Evolutionary conservation across 1,140 invertebrate genomes (phyloP), one percentile per base, ranked within the genome.

Genomic region (Diachasma alloeum): DNA sequence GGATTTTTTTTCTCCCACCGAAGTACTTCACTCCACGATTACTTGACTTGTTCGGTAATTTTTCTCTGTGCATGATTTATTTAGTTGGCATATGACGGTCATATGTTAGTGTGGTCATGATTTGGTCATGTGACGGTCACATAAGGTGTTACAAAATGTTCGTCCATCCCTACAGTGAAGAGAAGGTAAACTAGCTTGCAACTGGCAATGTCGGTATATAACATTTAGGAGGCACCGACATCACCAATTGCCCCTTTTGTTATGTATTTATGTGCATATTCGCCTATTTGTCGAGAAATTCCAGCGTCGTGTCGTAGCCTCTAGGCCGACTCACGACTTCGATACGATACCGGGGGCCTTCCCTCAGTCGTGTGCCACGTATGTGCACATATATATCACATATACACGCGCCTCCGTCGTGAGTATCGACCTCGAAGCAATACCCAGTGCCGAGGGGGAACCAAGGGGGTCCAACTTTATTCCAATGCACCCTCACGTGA

Each of bases 211-310:
- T 15, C 59, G 15, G 59, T 63, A 63, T 31, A 56, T 56, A 56
- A 56, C n/a, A 15, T 19, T 22, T 19, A 22, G 48, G 19, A 56
- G n/a, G 48, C 48, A 56, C n/a, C 1, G 48, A 56, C 67, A 53
- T 44, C 37, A 44, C 63, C 42, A 10, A 26, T 31, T 68, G 74
- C 67, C 74, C 67, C 66, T 75, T 56, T 81, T 83, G 83, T 82
- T 81, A 85, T 84, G 82, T 85, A 84, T 85, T 85, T 85, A 85
- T 85, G 83, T 81, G 83, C 82, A 85, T 84, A 84, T 84, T 84
- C 81, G 81, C 83, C 83, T 84, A 85, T 85, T 85, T 85, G 84
- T 85, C 81, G 82, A 84, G 84, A 85, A 84, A 85, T 84, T 83
- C 84, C 83, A 80, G 72, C 66, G 72, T 31, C 80, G 77, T 85